A percentile compares a stretch with the other conserved stretches of the same genome.
Evolutionary conservation across 2,797 vertebrate genomes (phyloP).

Genomic region (Sebastes aleutianus): DNA sequence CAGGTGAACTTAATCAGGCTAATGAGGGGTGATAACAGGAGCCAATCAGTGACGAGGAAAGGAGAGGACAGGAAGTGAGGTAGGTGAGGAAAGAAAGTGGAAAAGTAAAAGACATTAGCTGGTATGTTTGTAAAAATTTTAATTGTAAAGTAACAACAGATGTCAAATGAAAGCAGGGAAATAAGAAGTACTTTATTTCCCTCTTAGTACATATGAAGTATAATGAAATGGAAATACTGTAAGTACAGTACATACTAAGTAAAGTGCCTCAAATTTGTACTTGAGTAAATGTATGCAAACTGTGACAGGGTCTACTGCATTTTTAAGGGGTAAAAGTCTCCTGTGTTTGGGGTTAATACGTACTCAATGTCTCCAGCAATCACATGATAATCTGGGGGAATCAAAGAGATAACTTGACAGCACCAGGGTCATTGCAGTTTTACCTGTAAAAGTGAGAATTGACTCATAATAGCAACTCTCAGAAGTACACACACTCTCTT

Average conservation of each 20-base stretch:
- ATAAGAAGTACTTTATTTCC: not conserved
- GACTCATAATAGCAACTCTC: constrained; percentile 43
- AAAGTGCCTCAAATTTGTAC: not conserved
- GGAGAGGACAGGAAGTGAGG: not conserved
- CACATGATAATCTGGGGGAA: not conserved
- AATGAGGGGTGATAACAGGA: not conserved
- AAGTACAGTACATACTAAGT: not conserved
- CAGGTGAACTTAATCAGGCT: not conserved
- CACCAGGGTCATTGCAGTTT: constrained; percentile 34
- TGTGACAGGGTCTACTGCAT: not conserved
- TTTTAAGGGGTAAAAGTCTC: not conserved
- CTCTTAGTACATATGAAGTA: not conserved
- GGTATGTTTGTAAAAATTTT: too few species aligned
- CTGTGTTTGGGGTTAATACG: not conserved
- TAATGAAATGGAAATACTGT: not conserved
- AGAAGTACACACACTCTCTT: constrained; percentile 40
- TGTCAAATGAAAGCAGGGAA: not conserved
- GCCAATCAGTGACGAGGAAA: not conserved
- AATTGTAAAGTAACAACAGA: not conserved
- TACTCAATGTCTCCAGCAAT: constrained; percentile 10
- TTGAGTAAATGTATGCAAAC: not conserved
- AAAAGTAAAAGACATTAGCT: not conserved
- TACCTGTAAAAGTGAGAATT: constrained; percentile 48
- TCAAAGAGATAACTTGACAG: constrained; percentile 16
- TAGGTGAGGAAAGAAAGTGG: not conserved